phyloP scores from a whole-genome alignment of 2,797 vertebrate species.

The Lutjanus argentimaculatus region DNA sequence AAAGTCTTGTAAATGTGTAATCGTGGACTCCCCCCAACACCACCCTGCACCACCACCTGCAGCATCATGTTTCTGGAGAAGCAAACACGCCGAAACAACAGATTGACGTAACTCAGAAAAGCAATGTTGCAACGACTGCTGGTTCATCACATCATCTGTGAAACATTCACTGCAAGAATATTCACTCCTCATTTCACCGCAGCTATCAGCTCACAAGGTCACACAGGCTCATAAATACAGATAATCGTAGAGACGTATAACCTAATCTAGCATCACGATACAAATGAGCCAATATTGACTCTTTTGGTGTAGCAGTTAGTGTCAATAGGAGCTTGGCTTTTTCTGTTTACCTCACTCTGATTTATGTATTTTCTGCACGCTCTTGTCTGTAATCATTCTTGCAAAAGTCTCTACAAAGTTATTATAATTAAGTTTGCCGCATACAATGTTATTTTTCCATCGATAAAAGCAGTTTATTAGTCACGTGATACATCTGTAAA shows the following conservation, averaged over 20 bases:
- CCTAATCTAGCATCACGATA: background rate
- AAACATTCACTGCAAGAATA: too few relatives aligned
- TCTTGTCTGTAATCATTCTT: background rate
- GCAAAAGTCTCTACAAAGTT: background rate
- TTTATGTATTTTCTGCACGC: background rate
- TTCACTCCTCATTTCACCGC: background rate
- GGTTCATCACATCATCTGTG: too few relatives aligned
- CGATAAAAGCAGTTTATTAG: too few relatives aligned
- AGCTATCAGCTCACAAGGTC: background rate
- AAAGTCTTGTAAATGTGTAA: background rate
- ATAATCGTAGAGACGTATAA: background rate
- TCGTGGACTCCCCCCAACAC: too few relatives aligned
- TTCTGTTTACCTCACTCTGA: background rate
- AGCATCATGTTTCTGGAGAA: background rate
- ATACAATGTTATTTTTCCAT: too few relatives aligned
- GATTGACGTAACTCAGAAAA: background rate
- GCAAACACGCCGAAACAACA: background rate
- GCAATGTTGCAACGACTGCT: constrained; percentile 13
- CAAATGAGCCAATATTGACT: background rate
- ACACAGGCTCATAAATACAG: background rate
- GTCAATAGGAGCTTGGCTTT: too few relatives aligned
- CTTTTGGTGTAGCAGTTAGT: too few relatives aligned
- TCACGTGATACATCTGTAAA: too few relatives aligned
- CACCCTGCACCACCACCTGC: background rate
- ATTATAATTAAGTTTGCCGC: background rate